These are phyloP conservation scores for Ctenosaura bakeri DNA, from an alignment of 2,797 vertebrate genomes.

Conservation along the genomic window DNA sequence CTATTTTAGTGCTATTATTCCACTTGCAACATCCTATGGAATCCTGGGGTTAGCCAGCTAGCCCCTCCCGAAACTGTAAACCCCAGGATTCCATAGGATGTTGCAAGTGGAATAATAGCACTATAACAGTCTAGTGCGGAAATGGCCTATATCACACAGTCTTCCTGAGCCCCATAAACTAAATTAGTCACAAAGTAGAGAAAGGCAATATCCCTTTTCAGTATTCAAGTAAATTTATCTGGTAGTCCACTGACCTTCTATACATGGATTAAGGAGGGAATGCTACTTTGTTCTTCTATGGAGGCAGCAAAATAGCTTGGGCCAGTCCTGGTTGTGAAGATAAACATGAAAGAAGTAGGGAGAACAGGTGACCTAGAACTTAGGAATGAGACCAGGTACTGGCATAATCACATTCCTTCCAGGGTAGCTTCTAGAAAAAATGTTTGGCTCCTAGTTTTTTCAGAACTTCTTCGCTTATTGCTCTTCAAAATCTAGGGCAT, in stretches of 20 bases:
- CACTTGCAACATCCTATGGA: too few species aligned
- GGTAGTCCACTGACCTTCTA: neutral
- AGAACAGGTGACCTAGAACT: neutral
- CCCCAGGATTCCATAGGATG: too few species aligned
- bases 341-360: neutral
- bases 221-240: neutral
- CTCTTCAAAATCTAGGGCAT: neutral
- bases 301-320: neutral
- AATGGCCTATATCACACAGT: neutral
- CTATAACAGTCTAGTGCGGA: too few species aligned
- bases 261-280: neutral
- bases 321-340: neutral
- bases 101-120: too few species aligned
- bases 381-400: neutral
- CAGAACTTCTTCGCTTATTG: neutral
- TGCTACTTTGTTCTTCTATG: neutral
- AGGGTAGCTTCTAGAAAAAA: neutral
- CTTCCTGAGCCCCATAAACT: too few species aligned
- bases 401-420: neutral
- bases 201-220: neutral
- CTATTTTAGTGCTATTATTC: too few species aligned
- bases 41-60: too few species aligned
- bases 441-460: neutral
- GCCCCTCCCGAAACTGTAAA: too few species aligned
- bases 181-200: neutral